Evolutionary conservation across 2,113 vertebrate genomes (phyloP), one percentile per base, ranked within the genome.

Genomic region (Podiceps cristatus): DNA sequence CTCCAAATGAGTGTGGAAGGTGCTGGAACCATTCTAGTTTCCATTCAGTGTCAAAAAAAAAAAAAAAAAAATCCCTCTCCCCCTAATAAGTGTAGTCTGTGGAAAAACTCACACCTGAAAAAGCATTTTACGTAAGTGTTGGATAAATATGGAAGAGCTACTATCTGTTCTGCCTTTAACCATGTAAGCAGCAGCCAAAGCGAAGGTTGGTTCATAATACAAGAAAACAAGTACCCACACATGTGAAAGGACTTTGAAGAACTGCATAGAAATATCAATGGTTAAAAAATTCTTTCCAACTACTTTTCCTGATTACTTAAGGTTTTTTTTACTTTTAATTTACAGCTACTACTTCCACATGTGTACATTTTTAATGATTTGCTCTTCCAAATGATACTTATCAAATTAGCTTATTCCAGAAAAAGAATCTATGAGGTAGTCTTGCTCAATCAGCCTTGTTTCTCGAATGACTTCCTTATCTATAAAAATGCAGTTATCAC

Each of bases 321-420:
- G 1, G 44, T 8, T 53, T 64, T 64, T 77, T 17, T 3, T 9
- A 44, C 7, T 87, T 85, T 85, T 60, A 72, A 28, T 91, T 81
- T 89, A 33, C 17, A 79, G 37, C 24, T 95, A 68, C 17, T 11
- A 31, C n/a, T 93, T 93, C 14, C 37, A 73, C 9, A 27, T 67
- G 10, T 83, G 66, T 79, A 42, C 9, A 20, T 73, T 96, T 90
- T 90, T 63, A 94, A 74, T 81, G 47, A 94, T 84, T 73, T 90
- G 28, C 71, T 68, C 45, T 79, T 85, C 31, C 37, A 94, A 82
- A 81, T 89, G 9, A 50, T 78, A 72, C 59, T 93, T 94, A 69
- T 13, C 44, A 94, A 86, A 88, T 90, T 56, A 92, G 7, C 13
- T 79, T 85, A 68, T 74, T 94, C 77, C 79, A 92, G 93, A 95